Evolutionary conservation across 2,113 vertebrate species (phyloP).

Genomic region (Clarias batrachus): DNA sequence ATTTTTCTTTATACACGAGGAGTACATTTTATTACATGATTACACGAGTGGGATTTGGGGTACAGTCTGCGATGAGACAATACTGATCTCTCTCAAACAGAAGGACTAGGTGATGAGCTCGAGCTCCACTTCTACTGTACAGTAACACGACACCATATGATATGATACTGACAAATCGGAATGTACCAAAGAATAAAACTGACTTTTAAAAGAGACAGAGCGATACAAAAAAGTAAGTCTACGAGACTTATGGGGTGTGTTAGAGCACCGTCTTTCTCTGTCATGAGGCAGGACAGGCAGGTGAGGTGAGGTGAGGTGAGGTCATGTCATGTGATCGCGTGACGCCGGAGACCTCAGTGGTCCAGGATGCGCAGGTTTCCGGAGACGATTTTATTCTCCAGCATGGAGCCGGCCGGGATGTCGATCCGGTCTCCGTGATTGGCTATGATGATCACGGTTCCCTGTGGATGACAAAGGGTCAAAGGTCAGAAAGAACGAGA

Average conservation of each 20-base stretch:
- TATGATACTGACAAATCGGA: slow-evolving; percentile 32
- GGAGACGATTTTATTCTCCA: slow-evolving; percentile 98
- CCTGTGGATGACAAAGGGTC: slow-evolving; percentile 68
- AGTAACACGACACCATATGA: not conserved
- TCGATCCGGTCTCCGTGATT: slow-evolving; percentile 98
- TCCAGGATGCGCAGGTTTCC: slow-evolving; percentile 98
- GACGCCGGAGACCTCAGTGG: slow-evolving; percentile 76
- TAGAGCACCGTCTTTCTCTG: not conserved
- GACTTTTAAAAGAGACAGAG: not conserved
- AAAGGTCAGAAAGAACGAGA: not conserved
- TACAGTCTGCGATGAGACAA: slow-evolving; percentile 15
- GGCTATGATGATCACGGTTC: slow-evolving; percentile 98
- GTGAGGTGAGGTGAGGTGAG: not conserved
- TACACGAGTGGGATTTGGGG: not conserved
- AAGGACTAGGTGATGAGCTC: not conserved
- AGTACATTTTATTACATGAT: not conserved
- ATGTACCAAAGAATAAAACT: slow-evolving; percentile 11
- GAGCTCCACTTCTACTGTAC: not conserved
- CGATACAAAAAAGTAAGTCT: slow-evolving; percentile 42
- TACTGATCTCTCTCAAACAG: slow-evolving; percentile 39
- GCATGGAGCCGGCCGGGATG: slow-evolving; percentile 91
- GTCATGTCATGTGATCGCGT: slow-evolving; percentile 16
- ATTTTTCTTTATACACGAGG: slow-evolving; percentile 17
- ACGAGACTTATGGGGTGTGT: not conserved
- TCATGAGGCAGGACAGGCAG: slow-evolving; percentile 47